phyloP scores from a whole-genome alignment of 2,888 invertebrate genomes.

The Saturnia japonica region DNA sequence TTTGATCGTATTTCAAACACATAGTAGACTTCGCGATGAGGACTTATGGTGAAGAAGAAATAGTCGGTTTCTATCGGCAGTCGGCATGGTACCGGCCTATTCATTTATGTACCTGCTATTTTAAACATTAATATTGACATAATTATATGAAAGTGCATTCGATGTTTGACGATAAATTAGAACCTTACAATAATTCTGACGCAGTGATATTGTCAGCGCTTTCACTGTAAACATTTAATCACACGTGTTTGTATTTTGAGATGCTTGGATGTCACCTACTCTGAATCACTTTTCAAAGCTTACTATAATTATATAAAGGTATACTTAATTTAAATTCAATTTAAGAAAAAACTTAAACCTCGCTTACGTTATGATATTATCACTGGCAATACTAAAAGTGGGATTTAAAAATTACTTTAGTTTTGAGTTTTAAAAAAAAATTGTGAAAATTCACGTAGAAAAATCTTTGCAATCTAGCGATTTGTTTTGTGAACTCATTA shows the following conservation, averaged over 20 bases:
- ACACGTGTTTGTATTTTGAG: conserved; percentile 1
- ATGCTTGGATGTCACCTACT: not conserved
- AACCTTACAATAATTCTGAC: not conserved
- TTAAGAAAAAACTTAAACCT: no score
- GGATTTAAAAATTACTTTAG: no score
- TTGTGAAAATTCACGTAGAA: no score
- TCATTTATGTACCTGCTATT: no score
- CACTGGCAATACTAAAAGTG: no score
- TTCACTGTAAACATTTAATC: conserved; percentile 12
- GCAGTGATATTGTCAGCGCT: not conserved
- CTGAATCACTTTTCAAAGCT: not conserved
- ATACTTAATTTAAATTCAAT: no score
- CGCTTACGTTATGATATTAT: no score
- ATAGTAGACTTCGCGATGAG: no score
- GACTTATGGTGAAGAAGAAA: no score
- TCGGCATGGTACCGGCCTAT: not conserved
- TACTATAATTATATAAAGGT: not conserved
- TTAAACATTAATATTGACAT: conserved; percentile 7
- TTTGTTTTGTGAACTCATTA: not conserved
- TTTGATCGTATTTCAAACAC: no score
- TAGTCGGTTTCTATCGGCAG: no score
- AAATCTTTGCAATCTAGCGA: not conserved
- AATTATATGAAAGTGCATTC: conserved; percentile 7
- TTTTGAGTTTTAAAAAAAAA: no score
- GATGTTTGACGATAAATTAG: conserved; percentile 8